These are phyloP conservation scores for Stenodema calcarata DNA, from an alignment of 2,888 invertebrate species.

Conservation along the genomic window DNA sequence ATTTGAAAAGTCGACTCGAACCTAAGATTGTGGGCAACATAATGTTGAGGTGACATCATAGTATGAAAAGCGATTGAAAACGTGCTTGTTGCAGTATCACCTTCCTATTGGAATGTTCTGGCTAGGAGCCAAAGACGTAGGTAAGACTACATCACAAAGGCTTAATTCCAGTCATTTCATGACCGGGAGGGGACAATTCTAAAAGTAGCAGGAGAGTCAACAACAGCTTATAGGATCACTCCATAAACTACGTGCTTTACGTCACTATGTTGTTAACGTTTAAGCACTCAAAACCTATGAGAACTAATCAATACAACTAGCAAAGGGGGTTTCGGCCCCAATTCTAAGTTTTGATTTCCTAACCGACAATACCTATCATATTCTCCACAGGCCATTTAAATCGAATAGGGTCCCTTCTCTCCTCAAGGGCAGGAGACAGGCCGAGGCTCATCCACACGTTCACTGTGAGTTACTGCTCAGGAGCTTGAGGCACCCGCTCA, in stretches of 20 bases:
- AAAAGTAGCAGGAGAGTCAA: not conserved
- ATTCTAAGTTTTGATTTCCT: no score
- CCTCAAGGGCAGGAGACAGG: not conserved
- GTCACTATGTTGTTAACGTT: no score
- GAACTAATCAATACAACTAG: no score
- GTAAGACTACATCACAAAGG: not conserved
- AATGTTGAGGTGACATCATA: no score
- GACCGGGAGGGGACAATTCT: not conserved
- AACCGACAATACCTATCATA: no score
- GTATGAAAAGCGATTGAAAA: not conserved
- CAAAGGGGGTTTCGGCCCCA: no score
- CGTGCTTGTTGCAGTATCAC: not conserved
- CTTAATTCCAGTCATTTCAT: not conserved
- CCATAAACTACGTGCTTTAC: no score
- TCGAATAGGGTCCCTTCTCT: not conserved
- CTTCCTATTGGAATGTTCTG: not conserved
- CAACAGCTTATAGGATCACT: no score
- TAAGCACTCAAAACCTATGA: no score
- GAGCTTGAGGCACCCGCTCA: conserved; percentile 10
- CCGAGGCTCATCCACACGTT: conserved; percentile 1
- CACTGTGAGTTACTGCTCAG: conserved; percentile 20
- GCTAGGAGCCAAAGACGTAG: not conserved
- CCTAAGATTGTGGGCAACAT: no score
- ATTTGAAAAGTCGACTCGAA: no score
- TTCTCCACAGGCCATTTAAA: no score